Conservation (phyloP, 2,797 vertebrate genomes). For the Pyrocephalus nanus region DNA sequence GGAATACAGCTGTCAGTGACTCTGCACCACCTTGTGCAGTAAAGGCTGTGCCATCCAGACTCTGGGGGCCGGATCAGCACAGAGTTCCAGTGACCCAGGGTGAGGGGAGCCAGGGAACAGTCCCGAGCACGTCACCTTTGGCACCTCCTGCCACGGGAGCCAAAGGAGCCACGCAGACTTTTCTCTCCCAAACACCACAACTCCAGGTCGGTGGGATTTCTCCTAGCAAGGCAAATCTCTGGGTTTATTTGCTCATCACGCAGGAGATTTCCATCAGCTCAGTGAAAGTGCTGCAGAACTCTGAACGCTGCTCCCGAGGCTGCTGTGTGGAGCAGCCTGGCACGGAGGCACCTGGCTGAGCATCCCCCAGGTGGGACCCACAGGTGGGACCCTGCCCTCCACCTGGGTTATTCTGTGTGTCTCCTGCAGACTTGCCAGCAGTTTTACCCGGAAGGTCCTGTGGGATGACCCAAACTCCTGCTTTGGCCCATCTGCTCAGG, state of each 20-base stretch:
- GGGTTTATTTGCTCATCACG: not conserved
- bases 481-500: not conserved
- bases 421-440: not conserved
- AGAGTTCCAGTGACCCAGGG: rapidly evolving
- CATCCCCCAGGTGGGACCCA: rapidly evolving
- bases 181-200: rapidly evolving
- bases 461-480: rapidly evolving
- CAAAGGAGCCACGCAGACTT: not conserved
- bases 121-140: rapidly evolving
- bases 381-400: rapidly evolving
- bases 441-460: not conserved
- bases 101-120: not conserved
- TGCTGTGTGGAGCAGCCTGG: not conserved
- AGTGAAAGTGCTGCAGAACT: rapidly evolving
- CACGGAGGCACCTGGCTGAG: not conserved
- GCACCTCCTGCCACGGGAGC: not conserved
- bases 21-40: rapidly evolving
- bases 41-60: no score
- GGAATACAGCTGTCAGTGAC: not conserved
- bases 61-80: rapidly evolving
- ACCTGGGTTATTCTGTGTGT: rapidly evolving
- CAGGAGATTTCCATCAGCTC: not conserved
- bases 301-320: rapidly evolving
- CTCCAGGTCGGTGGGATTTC: not conserved
- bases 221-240: not conserved